These are phyloP conservation scores for Anoura caudifer DNA, from an alignment of 2,113 vertebrate genomes.

Conservation along the genomic window DNA sequence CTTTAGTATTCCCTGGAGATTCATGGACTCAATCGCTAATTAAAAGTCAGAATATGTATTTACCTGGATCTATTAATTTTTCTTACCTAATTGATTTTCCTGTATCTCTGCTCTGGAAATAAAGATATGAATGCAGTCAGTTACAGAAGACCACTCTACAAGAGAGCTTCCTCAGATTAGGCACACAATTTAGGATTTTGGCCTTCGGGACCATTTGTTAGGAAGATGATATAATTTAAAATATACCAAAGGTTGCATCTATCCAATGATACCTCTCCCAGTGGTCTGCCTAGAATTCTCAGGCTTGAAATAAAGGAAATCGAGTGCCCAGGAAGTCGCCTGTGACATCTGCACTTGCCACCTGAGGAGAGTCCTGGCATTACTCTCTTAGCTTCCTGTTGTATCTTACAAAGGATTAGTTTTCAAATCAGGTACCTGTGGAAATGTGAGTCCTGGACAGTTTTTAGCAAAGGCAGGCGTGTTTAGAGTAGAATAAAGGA, in stretches of 20 bases:
- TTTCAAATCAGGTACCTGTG: not conserved
- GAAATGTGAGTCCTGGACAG: not conserved
- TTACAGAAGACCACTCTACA: not conserved
- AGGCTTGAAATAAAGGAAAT: not conserved
- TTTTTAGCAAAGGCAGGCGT: not conserved
- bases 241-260: not conserved
- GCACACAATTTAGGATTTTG: not conserved
- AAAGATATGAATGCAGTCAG: not conserved
- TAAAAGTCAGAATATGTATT: constrained; percentile 27
- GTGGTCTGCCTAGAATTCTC: not conserved
- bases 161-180: not conserved
- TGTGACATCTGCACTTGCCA: not conserved
- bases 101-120: constrained; percentile 17
- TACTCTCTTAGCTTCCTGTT: not conserved
- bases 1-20: constrained; percentile 19
- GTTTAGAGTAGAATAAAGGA: not conserved
- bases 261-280: not conserved
- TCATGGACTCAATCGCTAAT: not conserved
- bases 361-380: not conserved
- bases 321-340: not conserved
- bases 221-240: constrained; percentile 29
- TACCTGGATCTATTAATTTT: constrained; percentile 14
- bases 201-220: not conserved
- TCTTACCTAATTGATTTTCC: constrained; percentile 26
- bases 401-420: not conserved